Conservation (phyloP, 2,888 invertebrate species). For the Rotaria sp. region DNA sequence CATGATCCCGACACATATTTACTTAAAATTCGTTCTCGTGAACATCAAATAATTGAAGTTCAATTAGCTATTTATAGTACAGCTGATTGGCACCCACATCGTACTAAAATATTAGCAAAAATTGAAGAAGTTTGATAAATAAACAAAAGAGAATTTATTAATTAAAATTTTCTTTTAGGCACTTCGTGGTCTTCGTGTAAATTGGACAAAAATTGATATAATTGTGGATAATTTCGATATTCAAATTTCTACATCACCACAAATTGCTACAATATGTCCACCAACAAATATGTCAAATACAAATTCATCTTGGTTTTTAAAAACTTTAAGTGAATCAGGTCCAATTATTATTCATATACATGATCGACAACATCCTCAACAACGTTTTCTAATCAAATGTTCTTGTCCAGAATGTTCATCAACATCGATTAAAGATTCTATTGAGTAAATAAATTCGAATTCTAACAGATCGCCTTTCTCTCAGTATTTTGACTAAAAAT, state of each 20-base stretch:
- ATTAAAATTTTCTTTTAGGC: background rate
- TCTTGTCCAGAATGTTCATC: background rate
- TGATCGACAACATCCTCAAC: background rate
- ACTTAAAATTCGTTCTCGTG: conserved; percentile 9
- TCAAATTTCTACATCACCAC: background rate
- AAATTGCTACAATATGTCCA: background rate
- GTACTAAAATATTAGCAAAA: background rate
- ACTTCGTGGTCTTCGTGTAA: conserved; percentile 1
- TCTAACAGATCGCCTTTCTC: too few species aligned
- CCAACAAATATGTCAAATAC: background rate
- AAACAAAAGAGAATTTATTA: background rate
- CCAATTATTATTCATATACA: background rate
- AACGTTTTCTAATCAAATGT: background rate
- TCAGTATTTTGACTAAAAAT: too few species aligned
- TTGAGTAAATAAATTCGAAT: background rate
- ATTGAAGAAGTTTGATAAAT: background rate
- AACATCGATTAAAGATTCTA: background rate
- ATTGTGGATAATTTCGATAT: background rate
- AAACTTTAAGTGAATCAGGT: background rate
- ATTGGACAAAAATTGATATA: background rate
- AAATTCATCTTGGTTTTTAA: background rate
- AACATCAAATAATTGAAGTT: background rate
- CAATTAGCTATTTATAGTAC: background rate
- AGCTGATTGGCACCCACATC: background rate
- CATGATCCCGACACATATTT: background rate